Conservation (phyloP, 2,888 invertebrate genomes). For the Eurois occulta region DNA sequence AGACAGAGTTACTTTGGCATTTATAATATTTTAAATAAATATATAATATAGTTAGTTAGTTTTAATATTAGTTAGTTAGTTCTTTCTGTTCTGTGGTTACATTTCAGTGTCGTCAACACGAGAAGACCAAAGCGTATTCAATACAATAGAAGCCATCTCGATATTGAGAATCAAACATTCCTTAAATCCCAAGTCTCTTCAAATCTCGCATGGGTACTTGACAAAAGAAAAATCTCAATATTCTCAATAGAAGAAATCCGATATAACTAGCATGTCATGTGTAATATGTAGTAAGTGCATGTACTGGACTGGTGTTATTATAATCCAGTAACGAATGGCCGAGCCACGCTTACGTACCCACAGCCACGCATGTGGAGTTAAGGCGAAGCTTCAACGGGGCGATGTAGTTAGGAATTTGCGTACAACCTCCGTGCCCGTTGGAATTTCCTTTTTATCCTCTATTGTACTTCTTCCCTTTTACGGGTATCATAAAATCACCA, state of each 20-base stretch:
- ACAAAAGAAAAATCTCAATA: constrained; percentile 45
- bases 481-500: too few relatives aligned
- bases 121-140: too few relatives aligned
- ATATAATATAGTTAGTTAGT: too few relatives aligned
- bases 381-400: constrained; percentile 41
- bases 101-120: too few relatives aligned
- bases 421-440: neutral
- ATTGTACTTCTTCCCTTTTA: too few relatives aligned
- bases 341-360: constrained; percentile 65
- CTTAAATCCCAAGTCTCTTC: neutral
- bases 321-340: constrained; percentile 79
- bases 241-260: constrained; percentile 30
- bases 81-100: too few relatives aligned
- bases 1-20: too few relatives aligned
- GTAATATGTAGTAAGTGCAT: constrained; percentile 41
- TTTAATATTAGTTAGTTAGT: too few relatives aligned
- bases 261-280: constrained; percentile 36
- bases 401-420: neutral
- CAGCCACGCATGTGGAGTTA: constrained; percentile 53
- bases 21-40: too few relatives aligned
- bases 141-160: neutral
- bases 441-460: neutral
- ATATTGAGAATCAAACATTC: constrained; percentile 21
- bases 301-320: constrained; percentile 61
- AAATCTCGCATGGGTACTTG: constrained; percentile 14